These are phyloP conservation scores for Ceriagrion tenellum DNA, from an alignment of 2,888 invertebrate genomes.

Conservation along the genomic window DNA sequence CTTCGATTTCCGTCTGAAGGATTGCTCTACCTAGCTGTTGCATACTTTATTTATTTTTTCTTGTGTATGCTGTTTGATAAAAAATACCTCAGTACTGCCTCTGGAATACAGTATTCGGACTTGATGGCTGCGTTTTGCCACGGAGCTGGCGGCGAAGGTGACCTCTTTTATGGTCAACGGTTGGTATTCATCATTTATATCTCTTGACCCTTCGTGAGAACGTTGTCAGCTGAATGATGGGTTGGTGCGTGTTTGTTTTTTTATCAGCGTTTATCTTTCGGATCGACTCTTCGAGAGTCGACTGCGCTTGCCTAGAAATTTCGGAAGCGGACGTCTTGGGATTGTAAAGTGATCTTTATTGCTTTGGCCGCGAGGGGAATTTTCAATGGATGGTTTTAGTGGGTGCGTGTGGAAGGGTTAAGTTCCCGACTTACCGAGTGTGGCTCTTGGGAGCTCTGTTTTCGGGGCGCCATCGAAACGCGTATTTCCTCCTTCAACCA, in stretches of 20 bases:
- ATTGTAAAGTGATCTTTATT: background rate
- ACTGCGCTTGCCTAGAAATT: background rate
- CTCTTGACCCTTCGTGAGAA: background rate
- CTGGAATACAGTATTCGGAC: background rate
- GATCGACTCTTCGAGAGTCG: background rate
- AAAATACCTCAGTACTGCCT: background rate
- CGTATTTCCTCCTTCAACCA: too few species aligned
- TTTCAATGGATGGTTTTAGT: background rate
- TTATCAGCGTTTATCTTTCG: background rate
- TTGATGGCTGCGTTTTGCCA: background rate
- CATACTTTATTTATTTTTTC: background rate
- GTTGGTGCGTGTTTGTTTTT: background rate
- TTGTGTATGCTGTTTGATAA: background rate
- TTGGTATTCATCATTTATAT: background rate
- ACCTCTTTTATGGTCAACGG: background rate
- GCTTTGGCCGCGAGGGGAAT: background rate
- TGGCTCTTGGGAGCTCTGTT: background rate
- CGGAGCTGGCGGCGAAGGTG: background rate
- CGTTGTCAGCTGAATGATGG: background rate
- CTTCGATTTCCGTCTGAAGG: too few species aligned
- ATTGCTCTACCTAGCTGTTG: too few species aligned
- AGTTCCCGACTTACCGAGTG: background rate
- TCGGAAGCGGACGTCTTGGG: background rate
- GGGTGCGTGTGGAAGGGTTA: background rate
- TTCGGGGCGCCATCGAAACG: too few species aligned